phyloP scores from a whole-genome alignment of 2,888 invertebrate species.

The Ophion ellenae region DNA sequence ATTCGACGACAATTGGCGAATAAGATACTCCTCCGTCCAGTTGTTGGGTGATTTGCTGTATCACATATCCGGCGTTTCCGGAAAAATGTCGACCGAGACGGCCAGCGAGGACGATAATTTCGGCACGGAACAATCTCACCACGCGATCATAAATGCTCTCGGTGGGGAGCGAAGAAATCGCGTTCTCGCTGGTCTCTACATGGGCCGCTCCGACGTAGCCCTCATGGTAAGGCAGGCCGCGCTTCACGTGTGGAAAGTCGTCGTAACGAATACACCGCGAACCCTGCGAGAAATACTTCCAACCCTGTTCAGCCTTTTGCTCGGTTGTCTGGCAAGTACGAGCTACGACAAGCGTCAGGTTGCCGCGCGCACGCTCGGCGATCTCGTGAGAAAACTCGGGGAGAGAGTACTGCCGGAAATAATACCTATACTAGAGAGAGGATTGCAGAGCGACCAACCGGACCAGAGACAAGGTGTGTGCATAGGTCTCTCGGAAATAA shows the following conservation, averaged over 20 bases:
- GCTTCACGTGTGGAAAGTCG: constrained; percentile 99
- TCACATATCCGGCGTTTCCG: constrained; percentile 98
- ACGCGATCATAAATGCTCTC: constrained; percentile 94
- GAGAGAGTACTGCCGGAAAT: constrained; percentile 99
- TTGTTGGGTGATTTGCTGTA: constrained; percentile 97
- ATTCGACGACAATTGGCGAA: constrained; percentile 99
- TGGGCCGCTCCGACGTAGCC: constrained; percentile 98
- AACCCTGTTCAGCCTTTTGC: constrained; percentile 94
- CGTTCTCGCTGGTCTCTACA: constrained; percentile 97
- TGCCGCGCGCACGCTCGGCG: constrained; percentile 97
- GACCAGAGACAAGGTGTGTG: constrained; percentile 99
- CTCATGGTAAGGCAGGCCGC: constrained; percentile 98
- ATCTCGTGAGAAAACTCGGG: constrained; percentile 97
- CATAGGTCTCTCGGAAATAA: constrained; percentile 98
- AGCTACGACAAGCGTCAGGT: constrained; percentile 98
- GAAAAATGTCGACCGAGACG: constrained; percentile 99
- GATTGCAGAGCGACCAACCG: constrained; percentile 94
- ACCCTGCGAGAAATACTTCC: constrained; percentile 98
- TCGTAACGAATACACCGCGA: constrained; percentile 98
- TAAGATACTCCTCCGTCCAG: constrained; percentile 96
- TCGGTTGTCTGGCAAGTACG: constrained; percentile 97
- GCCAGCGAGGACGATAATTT: constrained; percentile 99
- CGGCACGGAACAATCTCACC: constrained; percentile 97
- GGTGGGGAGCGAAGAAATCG: constrained; percentile 96
- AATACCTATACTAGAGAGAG: constrained; percentile 97